phyloP scores from a whole-genome alignment of 2,113 vertebrate species.

The Mixornis gularis region DNA sequence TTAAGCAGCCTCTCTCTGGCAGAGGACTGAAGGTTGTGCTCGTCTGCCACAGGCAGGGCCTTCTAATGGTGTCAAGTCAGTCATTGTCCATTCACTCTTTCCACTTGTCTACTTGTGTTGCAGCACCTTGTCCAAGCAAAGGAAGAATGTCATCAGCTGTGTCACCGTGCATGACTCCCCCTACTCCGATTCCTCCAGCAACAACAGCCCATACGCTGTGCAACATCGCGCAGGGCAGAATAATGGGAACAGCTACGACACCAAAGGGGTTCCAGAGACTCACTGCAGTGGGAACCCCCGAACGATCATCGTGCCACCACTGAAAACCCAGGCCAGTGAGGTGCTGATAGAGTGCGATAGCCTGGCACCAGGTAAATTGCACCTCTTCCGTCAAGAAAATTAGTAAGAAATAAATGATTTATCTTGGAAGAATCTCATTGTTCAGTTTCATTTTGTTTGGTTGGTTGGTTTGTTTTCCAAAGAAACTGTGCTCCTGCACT shows the following conservation, averaged over 20 bases:
- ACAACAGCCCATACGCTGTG: constrained; percentile 89
- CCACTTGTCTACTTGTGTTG: constrained; percentile 2
- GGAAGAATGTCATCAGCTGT: constrained; percentile 98
- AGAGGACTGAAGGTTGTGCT: not conserved
- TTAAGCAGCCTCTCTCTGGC: not conserved
- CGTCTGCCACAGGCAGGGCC: accelerated
- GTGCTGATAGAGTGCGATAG: constrained; percentile 86
- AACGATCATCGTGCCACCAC: constrained; percentile 94
- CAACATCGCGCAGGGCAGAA: constrained; percentile 74
- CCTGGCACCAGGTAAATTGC: constrained; percentile 84
- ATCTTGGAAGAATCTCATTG: constrained; percentile 63
- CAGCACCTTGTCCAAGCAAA: constrained; percentile 92
- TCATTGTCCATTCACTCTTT: not conserved
- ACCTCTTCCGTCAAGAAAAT: constrained; percentile 47
- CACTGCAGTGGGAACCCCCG: constrained; percentile 87
- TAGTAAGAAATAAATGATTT: constrained; percentile 60
- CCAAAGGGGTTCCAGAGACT: constrained; percentile 84
- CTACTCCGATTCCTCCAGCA: constrained; percentile 90
- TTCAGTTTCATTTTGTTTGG: constrained; percentile 59
- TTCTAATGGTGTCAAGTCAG: accelerated
- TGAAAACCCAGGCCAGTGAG: constrained; percentile 89
- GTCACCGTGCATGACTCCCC: constrained; percentile 98
- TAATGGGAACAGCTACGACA: constrained; percentile 78
- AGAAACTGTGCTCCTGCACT: constrained; percentile 13
- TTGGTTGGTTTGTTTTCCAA: constrained; percentile 40